Conservation (phyloP, 2,113 vertebrate genomes). For the Donacobius atricapilla region DNA sequence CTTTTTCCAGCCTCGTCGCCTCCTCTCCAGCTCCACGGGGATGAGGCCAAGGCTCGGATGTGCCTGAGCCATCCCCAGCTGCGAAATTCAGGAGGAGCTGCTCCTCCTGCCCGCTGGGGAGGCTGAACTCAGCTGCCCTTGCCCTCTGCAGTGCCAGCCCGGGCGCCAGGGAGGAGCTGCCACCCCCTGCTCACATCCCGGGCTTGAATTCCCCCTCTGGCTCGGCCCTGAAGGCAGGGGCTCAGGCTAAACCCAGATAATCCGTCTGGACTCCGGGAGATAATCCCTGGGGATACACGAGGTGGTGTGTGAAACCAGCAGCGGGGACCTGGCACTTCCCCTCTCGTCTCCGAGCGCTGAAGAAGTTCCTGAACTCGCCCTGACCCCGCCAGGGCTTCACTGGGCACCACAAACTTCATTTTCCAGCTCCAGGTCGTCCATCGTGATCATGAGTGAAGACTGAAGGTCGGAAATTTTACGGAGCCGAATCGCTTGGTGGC, state of each 20-base stretch:
- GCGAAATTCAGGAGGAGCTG: neutral
- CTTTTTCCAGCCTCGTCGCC: constrained; percentile 40
- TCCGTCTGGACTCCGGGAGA: constrained; percentile 10
- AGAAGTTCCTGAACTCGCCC: neutral
- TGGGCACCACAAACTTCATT: neutral
- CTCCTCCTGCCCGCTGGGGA: neutral
- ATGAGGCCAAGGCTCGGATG: neutral
- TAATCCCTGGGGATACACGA: neutral
- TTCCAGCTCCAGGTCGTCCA: neutral
- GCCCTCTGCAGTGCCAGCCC: neutral
- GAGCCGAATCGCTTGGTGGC: neutral
- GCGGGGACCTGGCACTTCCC: neutral
- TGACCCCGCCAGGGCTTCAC: neutral
- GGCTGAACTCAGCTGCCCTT: neutral
- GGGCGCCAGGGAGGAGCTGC: neutral
- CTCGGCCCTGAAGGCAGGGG: neutral
- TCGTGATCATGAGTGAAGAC: neutral
- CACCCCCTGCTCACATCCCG: neutral
- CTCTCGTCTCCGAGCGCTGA: neutral
- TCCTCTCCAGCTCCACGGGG: neutral
- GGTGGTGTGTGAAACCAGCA: neutral
- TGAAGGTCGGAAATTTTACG: neutral
- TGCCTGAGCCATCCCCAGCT: neutral
- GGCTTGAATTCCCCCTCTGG: neutral
- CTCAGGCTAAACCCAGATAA: neutral